Evolutionary conservation across 2,888 invertebrate species (phyloP), one percentile per base, ranked within the genome.

Genomic region (Xestia rhomboidea): DNA sequence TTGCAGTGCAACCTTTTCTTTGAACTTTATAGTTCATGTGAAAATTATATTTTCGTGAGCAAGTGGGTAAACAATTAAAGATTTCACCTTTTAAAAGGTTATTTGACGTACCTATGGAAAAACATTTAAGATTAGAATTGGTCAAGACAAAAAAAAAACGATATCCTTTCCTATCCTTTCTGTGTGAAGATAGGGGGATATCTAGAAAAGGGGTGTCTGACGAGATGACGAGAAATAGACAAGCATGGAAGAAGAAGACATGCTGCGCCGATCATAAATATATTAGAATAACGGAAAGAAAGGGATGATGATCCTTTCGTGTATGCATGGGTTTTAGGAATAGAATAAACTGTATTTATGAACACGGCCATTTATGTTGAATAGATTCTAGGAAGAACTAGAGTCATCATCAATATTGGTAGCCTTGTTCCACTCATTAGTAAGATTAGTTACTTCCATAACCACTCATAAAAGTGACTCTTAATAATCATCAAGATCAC

Each of bases 1-100:
- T 27, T 62, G n/a, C 30, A 46, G 66, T 67, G 38, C 66, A 70
- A 70, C 79, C 84, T 83, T 80, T 83, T 62, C 30, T 64, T 62
- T 84, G 84, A 81, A 83, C 60, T 83, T 81, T 79, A 70, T 54
- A 83, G 46, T 51, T 83, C 69, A 83, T 49, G 30, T 62, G 24
- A 38, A 70, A 57, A 57, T 82, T 41, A 57, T 27, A 68, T 30
- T 49, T 81, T 49, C 8, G 3, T 6, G 8, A 18, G 24, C 21
- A 18, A 27, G 1, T 11, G 18, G 18, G 21, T 34, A 46, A 11
- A 10, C 24, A 34, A 44, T 34, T 13, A 27, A 44, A 30, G 11
- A 27, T 46, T 46, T 60, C 0, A 46, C 21, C n/a, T 2, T 34
- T 21, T 11, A 38, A 10, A 73, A 82, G 57, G 60, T 66, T 38